Evolutionary conservation across 2,888 invertebrate species (phyloP).

Genomic region (Drosophila imparisetae): DNA sequence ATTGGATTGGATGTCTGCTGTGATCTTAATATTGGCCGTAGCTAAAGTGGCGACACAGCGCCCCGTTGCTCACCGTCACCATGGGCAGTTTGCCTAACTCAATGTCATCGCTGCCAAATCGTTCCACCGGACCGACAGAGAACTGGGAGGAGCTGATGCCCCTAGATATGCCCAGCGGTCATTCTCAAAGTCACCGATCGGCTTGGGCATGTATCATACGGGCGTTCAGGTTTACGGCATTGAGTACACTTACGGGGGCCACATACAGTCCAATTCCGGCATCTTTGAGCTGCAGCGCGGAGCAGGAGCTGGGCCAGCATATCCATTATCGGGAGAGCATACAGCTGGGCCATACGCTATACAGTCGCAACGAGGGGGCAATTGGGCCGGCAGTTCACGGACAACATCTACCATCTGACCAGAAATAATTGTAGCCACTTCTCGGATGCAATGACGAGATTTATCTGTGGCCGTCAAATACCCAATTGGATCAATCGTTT

Average conservation of each 20-base stretch:
- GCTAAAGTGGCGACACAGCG: too few species aligned
- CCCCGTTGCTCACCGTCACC: not conserved
- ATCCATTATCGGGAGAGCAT: constrained; percentile 96
- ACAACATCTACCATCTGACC: constrained; percentile 96
- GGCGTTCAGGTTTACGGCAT: constrained; percentile 95
- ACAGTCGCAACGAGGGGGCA: constrained; percentile 94
- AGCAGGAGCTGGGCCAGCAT: constrained; percentile 96
- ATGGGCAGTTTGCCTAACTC: constrained; percentile 28
- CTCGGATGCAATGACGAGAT: constrained; percentile 93
- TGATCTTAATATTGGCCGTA: not conserved
- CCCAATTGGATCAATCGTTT: constrained; percentile 98
- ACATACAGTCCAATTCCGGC: constrained; percentile 96
- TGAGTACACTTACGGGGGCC: constrained; percentile 91
- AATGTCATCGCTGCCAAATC: constrained; percentile 25
- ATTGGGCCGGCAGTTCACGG: constrained; percentile 96
- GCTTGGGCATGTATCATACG: constrained; percentile 98
- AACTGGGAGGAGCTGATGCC: constrained; percentile 33
- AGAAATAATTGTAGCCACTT: constrained; percentile 98
- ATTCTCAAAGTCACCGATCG: constrained; percentile 95
- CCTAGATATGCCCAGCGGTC: constrained; percentile 86
- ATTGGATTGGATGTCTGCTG: not conserved
- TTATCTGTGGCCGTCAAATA: constrained; percentile 95
- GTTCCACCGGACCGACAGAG: constrained; percentile 20
- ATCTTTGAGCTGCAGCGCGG: constrained; percentile 96
- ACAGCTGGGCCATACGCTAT: constrained; percentile 96